phyloP scores from a whole-genome alignment of 2,888 invertebrate species.

The Eucera pruinosa region DNA sequence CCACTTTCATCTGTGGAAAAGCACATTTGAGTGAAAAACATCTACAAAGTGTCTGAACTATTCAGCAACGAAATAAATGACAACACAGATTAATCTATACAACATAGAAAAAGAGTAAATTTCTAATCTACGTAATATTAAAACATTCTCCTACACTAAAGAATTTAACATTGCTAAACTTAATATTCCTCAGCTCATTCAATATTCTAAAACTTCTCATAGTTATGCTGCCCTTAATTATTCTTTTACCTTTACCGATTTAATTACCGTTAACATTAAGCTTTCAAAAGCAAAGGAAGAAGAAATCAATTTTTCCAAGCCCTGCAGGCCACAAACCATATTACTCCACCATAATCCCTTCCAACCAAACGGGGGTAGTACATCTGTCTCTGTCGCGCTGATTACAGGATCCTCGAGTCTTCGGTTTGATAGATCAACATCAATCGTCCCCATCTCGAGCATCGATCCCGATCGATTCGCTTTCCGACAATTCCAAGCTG shows the following conservation, averaged over 20 bases:
- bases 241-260: not conserved
- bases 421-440: not conserved
- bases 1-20: too few relatives aligned
- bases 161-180: too few relatives aligned
- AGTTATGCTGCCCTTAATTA: not conserved
- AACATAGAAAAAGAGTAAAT: too few relatives aligned
- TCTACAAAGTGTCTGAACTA: too few relatives aligned
- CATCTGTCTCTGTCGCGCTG: constrained; percentile 2
- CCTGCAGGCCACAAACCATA: not conserved
- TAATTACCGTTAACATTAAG: not conserved
- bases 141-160: too few relatives aligned
- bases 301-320: constrained; percentile 4
- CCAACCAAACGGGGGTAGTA: not conserved
- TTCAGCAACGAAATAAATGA: too few relatives aligned
- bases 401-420: constrained; percentile 14
- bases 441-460: not conserved
- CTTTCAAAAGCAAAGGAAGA: too few relatives aligned
- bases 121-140: too few relatives aligned
- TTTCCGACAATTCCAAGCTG: not conserved
- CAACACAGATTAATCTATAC: too few relatives aligned
- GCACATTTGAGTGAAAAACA: too few relatives aligned
- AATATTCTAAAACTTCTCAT: too few relatives aligned
- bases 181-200: too few relatives aligned
- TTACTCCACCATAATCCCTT: not conserved
- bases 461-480: constrained; percentile 30